Base-by-base conservation (phyloP, 2,113 vertebrate species). In the Cyphomyrus plagiostoma region DNA sequence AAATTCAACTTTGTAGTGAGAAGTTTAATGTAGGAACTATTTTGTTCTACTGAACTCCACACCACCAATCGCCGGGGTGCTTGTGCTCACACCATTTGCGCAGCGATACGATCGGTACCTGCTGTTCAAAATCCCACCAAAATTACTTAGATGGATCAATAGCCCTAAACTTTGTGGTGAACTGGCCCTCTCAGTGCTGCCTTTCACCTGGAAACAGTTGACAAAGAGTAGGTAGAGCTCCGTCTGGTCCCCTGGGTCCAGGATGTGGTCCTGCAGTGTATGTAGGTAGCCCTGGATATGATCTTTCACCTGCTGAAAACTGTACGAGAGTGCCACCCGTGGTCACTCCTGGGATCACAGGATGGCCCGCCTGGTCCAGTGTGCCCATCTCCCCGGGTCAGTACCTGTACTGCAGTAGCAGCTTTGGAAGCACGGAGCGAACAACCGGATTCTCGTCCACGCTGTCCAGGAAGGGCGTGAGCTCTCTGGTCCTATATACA, bases 371-470 rank as follows among this genome's bases (percentile, higher is more conserved):
- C 23, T 1, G 2, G 49, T 86, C n/a, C 26, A 19, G n/a, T 52
- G 35, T 23, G 10, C 80, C 39, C 58, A 26, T 49, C 6, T 74
- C 21, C 39, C 58, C 3, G 8, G 74, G 66, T 52, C 19, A n/a
- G 90, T 93, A 96, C 96, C 95, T 96, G 94, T 96, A 90, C 58
- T 95, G 95, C 90, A 96, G 93, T 90, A 96, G 92, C 8, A 96
- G 94, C 39, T 96, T 96, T 0, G 92, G 95, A 56, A 96, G 93
- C 88, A 96, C 95, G 1, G 96, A 96, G 26, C 96, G 94, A 26
- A 96, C 96, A 87, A 96, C 94, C 0, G 96, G 96, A 83, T 92
- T 95, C 90, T 93, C 94, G 70, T 96, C 96, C 74, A 96, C 94
- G 92, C 95, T 96, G 85, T 96, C 93, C 91, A 95, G 91, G 91